phyloP scores from a whole-genome alignment of 2,888 invertebrate genomes.

The Tanytarsus gracilentus region DNA sequence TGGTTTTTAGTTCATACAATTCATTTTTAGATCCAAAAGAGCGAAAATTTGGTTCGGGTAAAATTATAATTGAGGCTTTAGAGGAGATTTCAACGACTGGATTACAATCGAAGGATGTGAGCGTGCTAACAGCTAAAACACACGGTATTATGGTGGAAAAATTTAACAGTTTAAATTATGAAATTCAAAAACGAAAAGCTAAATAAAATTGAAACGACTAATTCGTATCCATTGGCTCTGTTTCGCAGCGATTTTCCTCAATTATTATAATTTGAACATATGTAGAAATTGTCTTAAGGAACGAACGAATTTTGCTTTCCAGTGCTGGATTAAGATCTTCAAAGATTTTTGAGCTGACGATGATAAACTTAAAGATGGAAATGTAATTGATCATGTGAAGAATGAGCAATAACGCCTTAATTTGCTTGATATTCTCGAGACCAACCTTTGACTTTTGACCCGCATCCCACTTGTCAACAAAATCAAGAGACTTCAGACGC shows the following conservation, averaged over 20 bases:
- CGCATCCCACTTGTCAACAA: neutral
- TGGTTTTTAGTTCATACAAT: constrained; percentile 80
- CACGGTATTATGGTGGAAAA: too few species aligned
- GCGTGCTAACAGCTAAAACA: too few species aligned
- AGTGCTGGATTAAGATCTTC: neutral
- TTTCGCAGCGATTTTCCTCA: neutral
- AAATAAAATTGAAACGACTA: too few species aligned
- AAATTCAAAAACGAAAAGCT: too few species aligned
- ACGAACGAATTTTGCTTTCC: neutral
- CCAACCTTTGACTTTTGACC: neutral
- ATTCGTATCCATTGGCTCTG: neutral
- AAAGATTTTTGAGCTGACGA: neutral
- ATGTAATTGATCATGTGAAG: neutral
- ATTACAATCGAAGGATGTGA: constrained; percentile 58
- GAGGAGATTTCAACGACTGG: constrained; percentile 70
- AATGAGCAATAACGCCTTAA: neutral
- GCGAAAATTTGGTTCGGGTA: constrained; percentile 66
- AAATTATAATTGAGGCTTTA: constrained; percentile 64
- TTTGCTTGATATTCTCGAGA: too few species aligned
- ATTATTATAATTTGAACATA: neutral
- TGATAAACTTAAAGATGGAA: neutral
- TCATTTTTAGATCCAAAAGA: constrained; percentile 63
- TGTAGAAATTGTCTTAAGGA: neutral
- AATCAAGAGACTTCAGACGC: neutral
- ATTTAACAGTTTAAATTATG: too few species aligned